phyloP scores from a whole-genome alignment of 2,888 invertebrate species.

The Andrena haemorrhoa region DNA sequence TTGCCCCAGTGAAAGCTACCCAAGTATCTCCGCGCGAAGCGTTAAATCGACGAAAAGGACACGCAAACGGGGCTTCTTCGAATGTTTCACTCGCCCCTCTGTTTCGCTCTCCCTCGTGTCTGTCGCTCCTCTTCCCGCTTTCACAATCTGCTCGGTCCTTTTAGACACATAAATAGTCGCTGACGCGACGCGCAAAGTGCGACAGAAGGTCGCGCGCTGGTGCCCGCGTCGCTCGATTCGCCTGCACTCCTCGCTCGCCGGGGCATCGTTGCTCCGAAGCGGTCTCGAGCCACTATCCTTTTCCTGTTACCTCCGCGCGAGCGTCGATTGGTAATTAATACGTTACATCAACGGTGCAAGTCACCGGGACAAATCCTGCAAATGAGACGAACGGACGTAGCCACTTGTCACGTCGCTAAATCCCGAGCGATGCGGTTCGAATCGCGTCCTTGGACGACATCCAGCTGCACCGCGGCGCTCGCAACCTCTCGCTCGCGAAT shows the following conservation, averaged over 20 bases:
- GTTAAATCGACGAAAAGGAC: constrained; percentile 18
- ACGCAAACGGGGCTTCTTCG: constrained; percentile 29
- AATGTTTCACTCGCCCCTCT: constrained; percentile 26
- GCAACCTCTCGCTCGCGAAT: constrained; percentile 47
- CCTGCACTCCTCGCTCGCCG: constrained; percentile 36
- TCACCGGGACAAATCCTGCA: background rate
- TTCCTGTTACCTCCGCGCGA: background rate
- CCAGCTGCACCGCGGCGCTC: constrained; percentile 1
- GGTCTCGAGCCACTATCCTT: background rate
- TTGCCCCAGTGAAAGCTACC: constrained; percentile 38
- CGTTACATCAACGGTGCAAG: constrained; percentile 2
- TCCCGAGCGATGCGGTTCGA: background rate
- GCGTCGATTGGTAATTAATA: background rate
- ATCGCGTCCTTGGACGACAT: constrained; percentile 17
- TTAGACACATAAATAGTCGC: constrained; percentile 77
- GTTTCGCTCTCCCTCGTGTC: background rate
- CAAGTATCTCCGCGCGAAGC: constrained; percentile 9
- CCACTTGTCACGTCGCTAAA: background rate
- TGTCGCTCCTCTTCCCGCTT: constrained; percentile 16
- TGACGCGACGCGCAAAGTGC: constrained; percentile 73
- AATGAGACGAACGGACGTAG: constrained; percentile 27
- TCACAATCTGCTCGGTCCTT: constrained; percentile 43
- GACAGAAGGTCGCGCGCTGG: constrained; percentile 74
- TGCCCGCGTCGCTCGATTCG: constrained; percentile 66
- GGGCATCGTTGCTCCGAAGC: constrained; percentile 16